Evolutionary conservation across 2,888 invertebrate genomes (phyloP), one percentile per base, ranked within the genome.

Genomic region (Dioctria rufipes): DNA sequence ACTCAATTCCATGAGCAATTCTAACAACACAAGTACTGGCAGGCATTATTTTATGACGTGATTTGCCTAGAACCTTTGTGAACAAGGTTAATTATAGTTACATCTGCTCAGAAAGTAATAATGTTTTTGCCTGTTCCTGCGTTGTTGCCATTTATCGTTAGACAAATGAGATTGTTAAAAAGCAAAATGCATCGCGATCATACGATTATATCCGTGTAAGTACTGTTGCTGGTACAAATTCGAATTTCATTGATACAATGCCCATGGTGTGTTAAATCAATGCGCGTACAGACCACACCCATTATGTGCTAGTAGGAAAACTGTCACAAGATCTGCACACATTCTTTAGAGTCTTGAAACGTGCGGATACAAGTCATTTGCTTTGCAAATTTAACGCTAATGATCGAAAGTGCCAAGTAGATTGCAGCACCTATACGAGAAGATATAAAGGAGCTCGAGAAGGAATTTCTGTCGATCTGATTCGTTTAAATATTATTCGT

Each of bases 401-500:
- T 46, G 11, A 11, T 37, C 13, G 67, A 6, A 13, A 13, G 67
- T 13, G 43, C 39, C 40, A n/a, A n/a, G 9, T 9, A 25, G 51
- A 9, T 11, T 39, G 39, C 43, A 51, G n/a, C 39, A 11, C 43
- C 67, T 42, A 9, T 13, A 46, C 65, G 49, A 43, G 46, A 43
- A 46, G 67, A 46, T 46, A 46, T 67, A 46, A 67, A 67, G 13
- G 67, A 43, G 42, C 46, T 4, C 69, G 25, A 69, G 69, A 39
- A 69, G 69, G 42, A 43, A 69, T 69, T 69, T 51, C 43, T 69
- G 69, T 39, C 5, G 49, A 39, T 9, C 49, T 69, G 69, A 69
- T 69, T 51, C 49, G 69, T 69, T 69, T 69, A 69, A 69, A 51
- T 69, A 49, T 39, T 69, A 51, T 51, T 69, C 69, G 67, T 51